A percentile compares a stretch with the other conserved stretches of the same genome.
Conservation (phyloP, 2,888 invertebrate genomes). For the Chrysolina americana region DNA sequence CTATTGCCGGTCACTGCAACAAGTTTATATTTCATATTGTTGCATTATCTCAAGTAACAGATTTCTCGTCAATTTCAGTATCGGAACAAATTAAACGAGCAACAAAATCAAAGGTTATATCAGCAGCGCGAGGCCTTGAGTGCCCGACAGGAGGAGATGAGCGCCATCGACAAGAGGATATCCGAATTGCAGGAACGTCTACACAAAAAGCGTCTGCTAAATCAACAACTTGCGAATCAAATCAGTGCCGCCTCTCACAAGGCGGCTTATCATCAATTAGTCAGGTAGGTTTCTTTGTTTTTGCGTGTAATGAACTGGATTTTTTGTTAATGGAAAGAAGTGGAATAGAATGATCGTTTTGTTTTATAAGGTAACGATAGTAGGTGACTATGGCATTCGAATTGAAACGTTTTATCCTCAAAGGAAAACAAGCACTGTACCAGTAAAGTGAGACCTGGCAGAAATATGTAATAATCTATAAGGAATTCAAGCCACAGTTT, state of each 20-base stretch:
- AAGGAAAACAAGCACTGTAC: too few relatives aligned
- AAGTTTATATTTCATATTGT: not conserved
- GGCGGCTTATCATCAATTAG: constrained; percentile 68
- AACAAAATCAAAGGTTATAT: constrained; percentile 91
- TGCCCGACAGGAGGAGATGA: constrained; percentile 92
- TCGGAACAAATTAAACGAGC: constrained; percentile 95
- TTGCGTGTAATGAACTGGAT: not conserved
- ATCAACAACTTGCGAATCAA: constrained; percentile 80
- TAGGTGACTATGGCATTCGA: too few relatives aligned
- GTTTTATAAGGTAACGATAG: too few relatives aligned
- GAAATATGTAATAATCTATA: too few relatives aligned
- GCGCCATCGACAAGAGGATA: constrained; percentile 92
- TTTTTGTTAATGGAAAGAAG: not conserved
- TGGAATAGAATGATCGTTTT: too few relatives aligned
- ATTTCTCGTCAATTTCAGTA: constrained; percentile 76
- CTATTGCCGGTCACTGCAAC: too few relatives aligned
- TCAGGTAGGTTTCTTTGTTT: constrained; percentile 60
- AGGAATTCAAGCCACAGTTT: too few relatives aligned
- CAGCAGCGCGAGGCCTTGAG: constrained; percentile 91
- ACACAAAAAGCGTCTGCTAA: constrained; percentile 89
- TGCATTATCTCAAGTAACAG: too few relatives aligned
- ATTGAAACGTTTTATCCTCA: too few relatives aligned
- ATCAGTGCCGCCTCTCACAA: constrained; percentile 71
- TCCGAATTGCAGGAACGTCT: constrained; percentile 93
- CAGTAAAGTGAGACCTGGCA: too few relatives aligned